Conservation (phyloP, 1,140 invertebrate species). For the Drosophila neocordata region DNA sequence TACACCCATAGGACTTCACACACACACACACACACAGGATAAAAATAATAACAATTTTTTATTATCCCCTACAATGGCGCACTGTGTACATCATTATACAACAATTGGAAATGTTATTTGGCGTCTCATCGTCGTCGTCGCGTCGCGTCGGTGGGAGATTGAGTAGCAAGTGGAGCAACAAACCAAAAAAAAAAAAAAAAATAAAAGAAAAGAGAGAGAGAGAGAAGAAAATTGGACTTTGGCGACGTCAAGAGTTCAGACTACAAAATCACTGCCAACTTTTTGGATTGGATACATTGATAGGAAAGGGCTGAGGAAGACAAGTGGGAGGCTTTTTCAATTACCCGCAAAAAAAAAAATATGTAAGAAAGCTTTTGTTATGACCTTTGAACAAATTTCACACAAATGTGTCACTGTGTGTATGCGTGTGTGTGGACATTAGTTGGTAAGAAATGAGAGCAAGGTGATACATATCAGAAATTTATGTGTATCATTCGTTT, state of each 20-base stretch:
- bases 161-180: conserved; percentile 9
- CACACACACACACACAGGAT: conserved; percentile 27
- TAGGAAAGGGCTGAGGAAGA: conserved; percentile 25
- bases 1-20: conserved; percentile 37
- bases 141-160: conserved; percentile 4
- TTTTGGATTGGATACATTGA: conserved; percentile 16
- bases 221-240: conserved; percentile 34
- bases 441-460: conserved; percentile 23
- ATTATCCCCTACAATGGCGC: conserved; percentile 63
- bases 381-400: conserved; percentile 62
- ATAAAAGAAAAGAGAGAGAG: neutral
- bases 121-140: conserved; percentile 53
- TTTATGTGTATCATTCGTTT: conserved; percentile 31
- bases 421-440: neutral
- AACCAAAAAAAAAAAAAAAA: neutral
- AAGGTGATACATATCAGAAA: conserved; percentile 48
- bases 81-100: conserved; percentile 79
- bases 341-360: conserved; percentile 58
- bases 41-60: conserved; percentile 77
- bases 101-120: conserved; percentile 78
- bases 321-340: conserved; percentile 64
- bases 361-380: conserved; percentile 57
- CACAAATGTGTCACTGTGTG: conserved; percentile 18
- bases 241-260: conserved; percentile 39
- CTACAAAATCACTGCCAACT: conserved; percentile 63